These are phyloP conservation scores for Muraenolepis orangiensis DNA, from an alignment of 2,797 vertebrate genomes.

Conservation along the genomic window DNA sequence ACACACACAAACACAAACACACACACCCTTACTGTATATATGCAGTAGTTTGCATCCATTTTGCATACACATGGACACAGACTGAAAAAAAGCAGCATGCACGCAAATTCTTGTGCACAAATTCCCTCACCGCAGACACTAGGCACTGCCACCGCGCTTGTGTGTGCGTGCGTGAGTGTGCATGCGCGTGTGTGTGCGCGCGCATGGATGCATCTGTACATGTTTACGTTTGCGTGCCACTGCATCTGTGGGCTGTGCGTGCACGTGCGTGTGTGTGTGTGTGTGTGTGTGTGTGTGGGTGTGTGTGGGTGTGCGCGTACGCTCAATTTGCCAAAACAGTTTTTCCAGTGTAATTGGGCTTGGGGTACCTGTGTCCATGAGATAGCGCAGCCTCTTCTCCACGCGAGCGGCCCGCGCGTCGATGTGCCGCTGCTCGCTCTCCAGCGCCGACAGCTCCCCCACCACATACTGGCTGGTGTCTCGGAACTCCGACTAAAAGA, in stretches of 20 bases:
- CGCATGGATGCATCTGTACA: not conserved
- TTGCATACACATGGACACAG: not conserved
- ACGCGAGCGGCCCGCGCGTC: conserved; percentile 98
- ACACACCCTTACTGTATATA: not conserved
- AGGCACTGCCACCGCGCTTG: not conserved
- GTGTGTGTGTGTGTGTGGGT: conserved; percentile 33
- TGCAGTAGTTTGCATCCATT: conserved; percentile 1
- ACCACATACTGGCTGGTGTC: conserved; percentile 99
- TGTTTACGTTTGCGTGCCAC: not conserved
- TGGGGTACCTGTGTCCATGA: conserved; percentile 99
- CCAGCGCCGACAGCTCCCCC: conserved; percentile 99
- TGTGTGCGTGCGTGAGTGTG: not conserved
- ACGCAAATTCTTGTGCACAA: not conserved
- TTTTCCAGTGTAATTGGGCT: conserved; percentile 99
- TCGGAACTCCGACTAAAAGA: conserved; percentile 98
- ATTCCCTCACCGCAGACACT: not conserved
- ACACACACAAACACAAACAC: too few relatives aligned
- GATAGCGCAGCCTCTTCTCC: conserved; percentile 99
- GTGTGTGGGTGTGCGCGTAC: conserved; percentile 77
- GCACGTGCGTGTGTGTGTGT: conserved; percentile 1
- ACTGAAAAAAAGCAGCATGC: not conserved
- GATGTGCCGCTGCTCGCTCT: conserved; percentile 99
- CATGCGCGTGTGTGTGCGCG: not conserved
- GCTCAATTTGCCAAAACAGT: conserved; percentile 99
- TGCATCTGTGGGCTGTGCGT: not conserved